phyloP scores from a whole-genome alignment of 2,888 invertebrate species.

The Tetheella fluctuosa region DNA sequence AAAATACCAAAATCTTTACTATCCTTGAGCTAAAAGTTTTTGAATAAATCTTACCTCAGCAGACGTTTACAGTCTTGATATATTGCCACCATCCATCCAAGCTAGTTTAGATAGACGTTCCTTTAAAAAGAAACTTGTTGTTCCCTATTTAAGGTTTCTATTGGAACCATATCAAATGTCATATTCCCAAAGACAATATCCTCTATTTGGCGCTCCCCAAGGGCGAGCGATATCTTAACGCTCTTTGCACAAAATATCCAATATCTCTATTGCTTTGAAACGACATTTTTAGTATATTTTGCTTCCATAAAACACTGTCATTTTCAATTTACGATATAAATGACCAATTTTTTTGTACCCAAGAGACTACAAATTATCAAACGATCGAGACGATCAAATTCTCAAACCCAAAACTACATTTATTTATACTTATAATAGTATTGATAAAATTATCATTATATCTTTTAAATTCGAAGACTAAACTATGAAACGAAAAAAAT shows the following conservation, averaged over 20 bases:
- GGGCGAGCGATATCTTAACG: conserved; percentile 22
- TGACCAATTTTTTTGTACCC: background rate
- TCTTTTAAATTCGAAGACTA: background rate
- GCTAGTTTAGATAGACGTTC: background rate
- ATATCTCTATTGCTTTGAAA: background rate
- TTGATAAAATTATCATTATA: no score
- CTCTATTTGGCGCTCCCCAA: conserved; percentile 15
- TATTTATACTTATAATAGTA: no score
- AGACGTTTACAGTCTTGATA: background rate
- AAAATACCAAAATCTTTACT: no score
- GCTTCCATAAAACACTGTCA: background rate
- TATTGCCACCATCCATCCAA: background rate
- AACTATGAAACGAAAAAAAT: background rate
- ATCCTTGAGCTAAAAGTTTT: no score
- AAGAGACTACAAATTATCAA: no score
- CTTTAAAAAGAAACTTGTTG: background rate
- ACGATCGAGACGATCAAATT: no score
- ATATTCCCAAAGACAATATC: conserved; percentile 19
- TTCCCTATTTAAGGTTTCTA: background rate
- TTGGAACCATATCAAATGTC: background rate
- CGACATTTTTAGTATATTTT: background rate
- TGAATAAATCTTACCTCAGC: no score
- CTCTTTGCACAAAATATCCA: conserved; percentile 8
- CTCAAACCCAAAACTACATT: no score
- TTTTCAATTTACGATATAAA: background rate